Percentiles rank a stretch among this genome's conserved stretches.
These are phyloP conservation scores for Coptodon bakossiorum DNA, from an alignment of 2,113 vertebrate genomes.

Conservation along the genomic window DNA sequence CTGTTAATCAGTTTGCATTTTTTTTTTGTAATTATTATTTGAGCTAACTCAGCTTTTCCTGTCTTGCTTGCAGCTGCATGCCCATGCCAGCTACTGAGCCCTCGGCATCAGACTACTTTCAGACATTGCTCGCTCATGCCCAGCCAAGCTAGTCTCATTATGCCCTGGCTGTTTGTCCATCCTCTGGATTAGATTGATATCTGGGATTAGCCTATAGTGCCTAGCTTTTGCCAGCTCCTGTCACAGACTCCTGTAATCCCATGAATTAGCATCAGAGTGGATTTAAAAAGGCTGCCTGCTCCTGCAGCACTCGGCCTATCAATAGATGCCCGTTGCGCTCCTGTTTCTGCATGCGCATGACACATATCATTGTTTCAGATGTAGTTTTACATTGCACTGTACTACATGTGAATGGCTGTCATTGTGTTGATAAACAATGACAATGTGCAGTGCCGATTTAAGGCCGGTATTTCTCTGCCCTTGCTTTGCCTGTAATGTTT, in stretches of 20 bases:
- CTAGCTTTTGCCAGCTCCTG: slow-evolving; percentile 7
- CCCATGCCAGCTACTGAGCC: slow-evolving; percentile 3
- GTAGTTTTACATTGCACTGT: neutral
- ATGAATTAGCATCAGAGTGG: slow-evolving; percentile 41
- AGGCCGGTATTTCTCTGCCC: neutral
- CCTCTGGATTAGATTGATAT: slow-evolving; percentile 41
- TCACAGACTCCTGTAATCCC: slow-evolving; percentile 62
- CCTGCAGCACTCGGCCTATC: neutral
- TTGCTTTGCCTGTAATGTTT: neutral
- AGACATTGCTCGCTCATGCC: slow-evolving; percentile 25
- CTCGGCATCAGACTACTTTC: neutral
- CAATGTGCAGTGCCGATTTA: neutral
- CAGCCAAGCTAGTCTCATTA: slow-evolving; percentile 3
- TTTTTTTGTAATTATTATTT: neutral
- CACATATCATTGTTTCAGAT: neutral
- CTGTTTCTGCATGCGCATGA: neutral
- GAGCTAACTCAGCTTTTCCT: neutral
- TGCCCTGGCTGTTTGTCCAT: slow-evolving; percentile 8
- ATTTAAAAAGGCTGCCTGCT: slow-evolving; percentile 18
- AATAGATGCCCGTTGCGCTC: neutral
- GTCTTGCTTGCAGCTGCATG: neutral
- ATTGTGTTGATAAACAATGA: slow-evolving; percentile 7
- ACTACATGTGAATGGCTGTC: neutral
- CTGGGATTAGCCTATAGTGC: slow-evolving; percentile 42
- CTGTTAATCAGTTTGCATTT: neutral